Conservation (phyloP, 2,113 vertebrate species). For the Symphodus melops region DNA sequence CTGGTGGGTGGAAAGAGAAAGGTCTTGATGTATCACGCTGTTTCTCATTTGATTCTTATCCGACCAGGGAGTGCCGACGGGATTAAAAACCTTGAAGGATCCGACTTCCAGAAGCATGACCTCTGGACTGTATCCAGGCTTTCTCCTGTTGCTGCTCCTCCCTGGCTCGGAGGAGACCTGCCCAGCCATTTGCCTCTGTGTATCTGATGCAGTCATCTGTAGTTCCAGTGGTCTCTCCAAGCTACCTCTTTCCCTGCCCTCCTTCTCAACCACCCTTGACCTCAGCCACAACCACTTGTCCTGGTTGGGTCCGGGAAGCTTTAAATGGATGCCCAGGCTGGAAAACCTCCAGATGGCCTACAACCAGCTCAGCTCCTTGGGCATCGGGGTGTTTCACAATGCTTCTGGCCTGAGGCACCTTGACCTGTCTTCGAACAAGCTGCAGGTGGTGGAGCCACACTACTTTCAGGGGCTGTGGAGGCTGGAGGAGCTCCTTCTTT, state of each 20-base stretch:
- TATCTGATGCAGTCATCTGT: constrained; percentile 92
- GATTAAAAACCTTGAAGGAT: constrained; percentile 29
- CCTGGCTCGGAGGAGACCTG: constrained; percentile 73
- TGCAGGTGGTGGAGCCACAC: constrained; percentile 83
- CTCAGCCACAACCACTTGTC: constrained; percentile 91
- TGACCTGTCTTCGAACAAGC: constrained; percentile 93
- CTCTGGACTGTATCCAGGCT: constrained; percentile 19
- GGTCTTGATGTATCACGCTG: constrained; percentile 25
- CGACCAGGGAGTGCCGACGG: constrained; percentile 30
- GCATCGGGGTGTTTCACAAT: constrained; percentile 84
- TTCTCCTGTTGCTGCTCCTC: constrained; percentile 42
- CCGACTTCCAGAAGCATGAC: constrained; percentile 64
- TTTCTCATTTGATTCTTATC: constrained; percentile 56
- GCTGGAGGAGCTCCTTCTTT: constrained; percentile 93
- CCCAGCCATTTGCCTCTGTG: constrained; percentile 89
- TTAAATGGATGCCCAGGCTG: constrained; percentile 83
- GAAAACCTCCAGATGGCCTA: constrained; percentile 88
- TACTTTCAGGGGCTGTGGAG: constrained; percentile 88
- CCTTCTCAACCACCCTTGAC: constrained; percentile 86
- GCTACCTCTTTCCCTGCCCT: constrained; percentile 85
- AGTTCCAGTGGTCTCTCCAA: constrained; percentile 82
- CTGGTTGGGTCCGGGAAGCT: constrained; percentile 83
- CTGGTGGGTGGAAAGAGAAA: not conserved
- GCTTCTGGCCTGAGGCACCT: constrained; percentile 87
- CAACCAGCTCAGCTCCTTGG: constrained; percentile 86